These are phyloP conservation scores for Lepidonotus clava DNA, from an alignment of 2,888 invertebrate genomes.

Conservation along the genomic window DNA sequence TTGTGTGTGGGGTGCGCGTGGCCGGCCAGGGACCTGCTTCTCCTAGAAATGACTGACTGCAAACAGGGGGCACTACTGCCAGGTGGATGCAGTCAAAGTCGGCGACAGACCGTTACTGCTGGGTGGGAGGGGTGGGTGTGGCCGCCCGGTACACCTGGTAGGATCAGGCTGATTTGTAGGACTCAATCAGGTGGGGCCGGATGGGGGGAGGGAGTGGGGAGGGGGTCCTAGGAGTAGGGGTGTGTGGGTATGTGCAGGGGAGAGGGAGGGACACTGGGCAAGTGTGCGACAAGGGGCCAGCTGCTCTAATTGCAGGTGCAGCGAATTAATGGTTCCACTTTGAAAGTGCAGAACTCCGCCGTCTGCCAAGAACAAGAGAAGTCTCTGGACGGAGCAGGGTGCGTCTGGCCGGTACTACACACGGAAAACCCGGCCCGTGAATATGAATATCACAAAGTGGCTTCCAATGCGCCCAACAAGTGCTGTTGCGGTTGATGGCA, in stretches of 20 bases:
- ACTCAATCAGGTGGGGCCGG: slow-evolving; percentile 1
- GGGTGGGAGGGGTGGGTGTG: neutral
- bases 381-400: neutral
- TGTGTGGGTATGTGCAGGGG: neutral
- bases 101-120: neutral
- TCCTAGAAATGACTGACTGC: neutral
- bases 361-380: neutral
- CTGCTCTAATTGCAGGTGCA: slow-evolving; percentile 31
- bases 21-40: no score
- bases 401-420: no score
- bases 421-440: no score
- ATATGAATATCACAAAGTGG: no score
- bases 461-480: neutral
- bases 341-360: neutral
- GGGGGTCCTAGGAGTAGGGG: no score
- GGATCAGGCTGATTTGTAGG: neutral
- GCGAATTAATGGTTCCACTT: neutral
- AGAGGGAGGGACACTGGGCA: neutral
- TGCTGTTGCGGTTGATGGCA: neutral
- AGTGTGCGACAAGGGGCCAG: neutral
- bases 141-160: neutral
- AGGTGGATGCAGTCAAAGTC: neutral
- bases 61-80: neutral
- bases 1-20: no score
- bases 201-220: neutral